A percentile compares a stretch with the other conserved stretches of the same genome.
phyloP scores from a whole-genome alignment of 2,888 invertebrate species.

The Cyclophora albipunctata region DNA sequence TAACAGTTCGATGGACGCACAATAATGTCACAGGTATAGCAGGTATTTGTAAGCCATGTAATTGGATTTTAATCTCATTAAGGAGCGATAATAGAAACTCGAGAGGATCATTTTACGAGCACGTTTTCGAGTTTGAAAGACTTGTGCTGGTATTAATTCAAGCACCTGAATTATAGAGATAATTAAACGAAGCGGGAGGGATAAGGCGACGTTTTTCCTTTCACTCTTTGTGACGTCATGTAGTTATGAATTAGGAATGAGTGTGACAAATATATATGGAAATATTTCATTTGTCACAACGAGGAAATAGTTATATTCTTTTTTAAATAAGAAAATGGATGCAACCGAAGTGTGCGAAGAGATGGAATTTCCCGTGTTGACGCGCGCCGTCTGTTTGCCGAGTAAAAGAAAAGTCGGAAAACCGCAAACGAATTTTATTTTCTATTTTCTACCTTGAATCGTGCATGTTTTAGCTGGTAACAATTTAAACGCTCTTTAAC shows the following conservation, averaged over 20 bases:
- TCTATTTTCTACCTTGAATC: no score
- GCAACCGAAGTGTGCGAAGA: conserved; percentile 31
- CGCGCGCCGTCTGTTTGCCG: conserved; percentile 6
- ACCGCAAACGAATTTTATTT: not conserved
- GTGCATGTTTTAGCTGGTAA: no score
- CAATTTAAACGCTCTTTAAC: no score
- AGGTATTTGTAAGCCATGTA: conserved; percentile 34
- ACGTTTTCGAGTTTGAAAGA: conserved; percentile 26
- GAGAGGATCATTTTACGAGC: conserved; percentile 25
- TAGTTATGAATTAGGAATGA: conserved; percentile 4
- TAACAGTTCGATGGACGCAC: conserved; percentile 12
- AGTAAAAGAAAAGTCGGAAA: not conserved
- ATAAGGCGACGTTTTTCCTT: conserved; percentile 13
- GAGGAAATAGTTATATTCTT: conserved; percentile 26
- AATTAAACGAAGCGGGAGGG: conserved; percentile 14
- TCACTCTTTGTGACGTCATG: conserved; percentile 4
- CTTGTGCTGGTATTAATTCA: conserved; percentile 11
- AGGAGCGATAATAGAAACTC: conserved; percentile 34
- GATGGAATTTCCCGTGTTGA: conserved; percentile 26
- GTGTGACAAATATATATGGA: conserved; percentile 7
- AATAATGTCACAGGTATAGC: conserved; percentile 30
- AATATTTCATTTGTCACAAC: conserved; percentile 8
- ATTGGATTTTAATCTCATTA: conserved; percentile 49
- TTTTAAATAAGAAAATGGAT: conserved; percentile 31
- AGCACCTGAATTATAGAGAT: conserved; percentile 16